Conservation (phyloP, 2,797 vertebrate genomes). For the Sciaenops ocellatus region DNA sequence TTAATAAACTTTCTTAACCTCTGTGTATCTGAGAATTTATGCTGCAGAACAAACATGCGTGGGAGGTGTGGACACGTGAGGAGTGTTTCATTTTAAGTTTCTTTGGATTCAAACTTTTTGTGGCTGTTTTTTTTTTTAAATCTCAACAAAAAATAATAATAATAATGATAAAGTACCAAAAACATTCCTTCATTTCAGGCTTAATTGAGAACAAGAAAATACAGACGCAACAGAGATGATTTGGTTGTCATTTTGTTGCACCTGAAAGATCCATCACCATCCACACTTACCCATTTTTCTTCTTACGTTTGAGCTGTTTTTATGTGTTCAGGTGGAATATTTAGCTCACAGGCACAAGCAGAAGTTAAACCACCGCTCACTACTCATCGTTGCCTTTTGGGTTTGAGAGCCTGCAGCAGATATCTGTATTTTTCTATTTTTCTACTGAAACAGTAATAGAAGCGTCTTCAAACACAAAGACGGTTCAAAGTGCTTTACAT, state of each 20-base stretch:
- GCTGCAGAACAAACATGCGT: not conserved
- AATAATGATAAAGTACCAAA: not conserved
- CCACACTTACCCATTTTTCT: not conserved
- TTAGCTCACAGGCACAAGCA: not conserved
- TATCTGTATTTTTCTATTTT: not conserved
- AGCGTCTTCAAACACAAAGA: not conserved
- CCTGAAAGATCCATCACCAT: not conserved
- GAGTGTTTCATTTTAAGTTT: not conserved
- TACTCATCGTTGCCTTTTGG: not conserved
- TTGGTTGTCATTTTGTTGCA: not conserved
- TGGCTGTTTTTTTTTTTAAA: not conserved
- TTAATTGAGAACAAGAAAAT: not conserved
- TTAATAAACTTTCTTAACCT: not conserved
- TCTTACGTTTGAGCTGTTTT: not conserved
- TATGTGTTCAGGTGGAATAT: not conserved
- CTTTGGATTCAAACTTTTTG: not conserved
- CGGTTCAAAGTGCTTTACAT: not conserved
- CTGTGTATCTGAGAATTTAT: not conserved
- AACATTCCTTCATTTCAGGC: not conserved
- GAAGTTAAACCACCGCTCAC: not conserved
- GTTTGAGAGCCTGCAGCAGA: not conserved
- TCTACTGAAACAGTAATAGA: not conserved
- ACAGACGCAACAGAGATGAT: not conserved
- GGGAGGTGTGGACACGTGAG: not conserved
- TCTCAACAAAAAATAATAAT: too few relatives aligned